A percentile compares a stretch with the other conserved stretches of the same genome.
phyloP scores from a whole-genome alignment of 2,888 invertebrate genomes.

The Zygogramma bicolorata region DNA sequence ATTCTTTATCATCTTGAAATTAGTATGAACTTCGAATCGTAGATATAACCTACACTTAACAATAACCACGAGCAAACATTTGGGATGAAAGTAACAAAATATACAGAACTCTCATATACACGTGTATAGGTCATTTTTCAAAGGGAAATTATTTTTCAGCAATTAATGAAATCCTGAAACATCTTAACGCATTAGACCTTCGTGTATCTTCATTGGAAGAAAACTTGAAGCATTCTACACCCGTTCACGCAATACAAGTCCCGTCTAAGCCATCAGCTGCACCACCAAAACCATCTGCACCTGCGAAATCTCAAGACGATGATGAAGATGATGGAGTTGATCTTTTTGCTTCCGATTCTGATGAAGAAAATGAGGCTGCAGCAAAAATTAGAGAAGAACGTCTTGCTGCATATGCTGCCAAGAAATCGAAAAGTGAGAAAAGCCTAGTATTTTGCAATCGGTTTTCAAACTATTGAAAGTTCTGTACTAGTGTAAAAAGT shows the following conservation, averaged over 20 bases:
- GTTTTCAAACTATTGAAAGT: neutral
- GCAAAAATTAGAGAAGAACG: constrained; percentile 84
- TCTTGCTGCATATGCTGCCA: constrained; percentile 89
- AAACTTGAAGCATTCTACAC: constrained; percentile 53
- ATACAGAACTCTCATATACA: too few species aligned
- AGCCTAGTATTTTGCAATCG: neutral
- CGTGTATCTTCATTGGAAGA: constrained; percentile 53
- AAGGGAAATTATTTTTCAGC: too few species aligned
- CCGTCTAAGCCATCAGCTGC: constrained; percentile 2
- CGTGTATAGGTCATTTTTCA: too few species aligned
- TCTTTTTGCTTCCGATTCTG: constrained; percentile 85
- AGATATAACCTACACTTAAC: too few species aligned
- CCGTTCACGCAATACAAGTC: constrained; percentile 48
- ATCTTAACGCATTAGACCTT: constrained; percentile 47
- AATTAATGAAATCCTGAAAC: constrained; percentile 49
- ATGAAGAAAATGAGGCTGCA: constrained; percentile 80
- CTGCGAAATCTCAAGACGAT: constrained; percentile 53
- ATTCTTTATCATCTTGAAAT: too few species aligned
- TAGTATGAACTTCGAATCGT: too few species aligned
- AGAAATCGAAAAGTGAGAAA: constrained; percentile 85
- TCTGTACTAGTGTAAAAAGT: too few species aligned
- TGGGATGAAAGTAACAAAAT: too few species aligned
- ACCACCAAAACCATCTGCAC: constrained; percentile 25
- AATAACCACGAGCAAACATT: too few species aligned
- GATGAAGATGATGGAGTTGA: constrained; percentile 82